A percentile compares a stretch with the other conserved stretches of the same genome.
Conservation (phyloP, 2,113 vertebrate species). For the Tachysurus vachellii region DNA sequence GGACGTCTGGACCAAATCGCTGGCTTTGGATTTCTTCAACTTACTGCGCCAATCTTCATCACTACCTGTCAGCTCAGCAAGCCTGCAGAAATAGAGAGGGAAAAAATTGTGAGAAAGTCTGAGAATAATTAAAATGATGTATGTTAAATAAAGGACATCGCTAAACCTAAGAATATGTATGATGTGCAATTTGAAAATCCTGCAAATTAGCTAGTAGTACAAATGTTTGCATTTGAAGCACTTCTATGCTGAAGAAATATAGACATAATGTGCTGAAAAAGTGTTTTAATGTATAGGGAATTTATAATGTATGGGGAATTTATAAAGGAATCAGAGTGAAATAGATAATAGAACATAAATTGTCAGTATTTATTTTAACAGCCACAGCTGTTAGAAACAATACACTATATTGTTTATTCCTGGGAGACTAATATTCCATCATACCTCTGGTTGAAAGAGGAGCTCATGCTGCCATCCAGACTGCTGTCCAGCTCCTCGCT, state of each 20-base stretch:
- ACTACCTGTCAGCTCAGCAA: conserved; percentile 58
- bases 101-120: neutral
- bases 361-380: neutral
- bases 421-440: neutral
- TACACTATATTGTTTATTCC: neutral
- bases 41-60: conserved; percentile 58
- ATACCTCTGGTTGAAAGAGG: conserved; percentile 69
- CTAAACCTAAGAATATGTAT: neutral
- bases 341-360: neutral
- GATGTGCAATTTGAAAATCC: neutral
- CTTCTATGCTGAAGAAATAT: neutral
- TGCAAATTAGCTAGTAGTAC: neutral
- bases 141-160: neutral
- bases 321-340: neutral
- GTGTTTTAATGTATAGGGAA: neutral
- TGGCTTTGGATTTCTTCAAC: conserved; percentile 60
- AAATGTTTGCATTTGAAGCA: neutral
- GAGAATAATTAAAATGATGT: neutral
- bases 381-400: neutral
- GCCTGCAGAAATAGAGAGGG: conserved; percentile 50
- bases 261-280: neutral
- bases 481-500: conserved; percentile 72
- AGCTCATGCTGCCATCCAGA: conserved; percentile 66
- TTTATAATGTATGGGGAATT: neutral
- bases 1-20: conserved; percentile 57